phyloP scores from a whole-genome alignment of 92 coral and sea anemone species.

The Phymanthus crucifer region DNA sequence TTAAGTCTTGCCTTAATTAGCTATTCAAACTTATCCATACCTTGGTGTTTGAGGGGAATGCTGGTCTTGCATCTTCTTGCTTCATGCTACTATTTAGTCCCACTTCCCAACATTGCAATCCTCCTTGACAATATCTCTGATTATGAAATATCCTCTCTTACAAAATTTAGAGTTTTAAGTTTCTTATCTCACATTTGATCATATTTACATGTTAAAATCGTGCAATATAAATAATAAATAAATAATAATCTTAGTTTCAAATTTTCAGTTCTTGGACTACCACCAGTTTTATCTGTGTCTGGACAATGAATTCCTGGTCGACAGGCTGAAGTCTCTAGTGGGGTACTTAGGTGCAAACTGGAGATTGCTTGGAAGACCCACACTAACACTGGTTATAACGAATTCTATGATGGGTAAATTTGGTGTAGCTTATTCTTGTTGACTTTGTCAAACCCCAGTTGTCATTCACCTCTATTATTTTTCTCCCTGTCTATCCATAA shows the following conservation, averaged over 20 bases:
- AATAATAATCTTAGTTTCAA: not conserved
- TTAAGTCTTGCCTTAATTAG: not conserved
- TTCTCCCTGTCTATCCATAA: not conserved
- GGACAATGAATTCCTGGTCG: constrained; percentile 95
- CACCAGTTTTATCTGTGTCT: constrained; percentile 95
- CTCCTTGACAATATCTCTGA: no score
- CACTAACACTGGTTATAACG: constrained; percentile 76
- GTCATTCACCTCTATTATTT: no score
- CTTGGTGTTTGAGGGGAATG: not conserved
- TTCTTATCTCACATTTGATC: no score
- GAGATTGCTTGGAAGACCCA: constrained; percentile 91
- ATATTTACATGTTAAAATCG: not conserved
- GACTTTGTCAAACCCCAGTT: no score
- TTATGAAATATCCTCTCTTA: no score
- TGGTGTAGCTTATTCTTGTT: no score
- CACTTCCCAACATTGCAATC: not conserved
- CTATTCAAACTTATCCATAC: not conserved
- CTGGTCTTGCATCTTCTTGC: not conserved
- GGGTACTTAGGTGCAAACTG: constrained; percentile 94
- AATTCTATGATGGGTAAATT: constrained; percentile 89
- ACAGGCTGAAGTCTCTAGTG: constrained; percentile 83
- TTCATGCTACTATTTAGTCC: not conserved
- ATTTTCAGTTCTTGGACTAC: constrained; percentile 76
- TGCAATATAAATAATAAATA: not conserved
- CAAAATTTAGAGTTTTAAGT: no score